Base-by-base conservation (phyloP, 2,113 vertebrate genomes). In the Chitala chitala region DNA sequence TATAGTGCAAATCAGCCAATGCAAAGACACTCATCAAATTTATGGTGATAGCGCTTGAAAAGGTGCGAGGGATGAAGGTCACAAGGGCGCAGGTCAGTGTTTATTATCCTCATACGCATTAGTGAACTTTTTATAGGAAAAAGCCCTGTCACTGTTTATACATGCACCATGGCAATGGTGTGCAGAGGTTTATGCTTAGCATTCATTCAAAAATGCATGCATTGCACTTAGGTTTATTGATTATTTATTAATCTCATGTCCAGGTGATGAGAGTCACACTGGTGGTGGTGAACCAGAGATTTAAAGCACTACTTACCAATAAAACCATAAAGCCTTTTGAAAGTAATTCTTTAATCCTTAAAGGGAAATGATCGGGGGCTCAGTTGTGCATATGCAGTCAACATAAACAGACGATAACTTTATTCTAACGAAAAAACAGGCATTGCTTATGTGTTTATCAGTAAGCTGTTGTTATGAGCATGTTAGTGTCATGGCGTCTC, bases 311-410 rank as follows among this genome's bases (percentile, higher is more conserved):
- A 63, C 59, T 63, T 36, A 29, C 38, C 59, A n/a, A 38, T 38
- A 63, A 29, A 63, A 33, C 33, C 1, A n/a, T n/a, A n/a, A 63
- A 63, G 59, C 59, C 59, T 38, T 36, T 36, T 63, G 58, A 63
- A 17, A 38, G 20, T 63, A 6, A 63, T 63, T 29, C 59, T 63
- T 63, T 63, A 63, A 29, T 63, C 33, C 10, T 20, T 26, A 38
- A n/a, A 63, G 31, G 38, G 59, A 63, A 33, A 63, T 63, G n/a
- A 29, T 63, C 38, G 38, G n/a, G 31, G 38, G 38, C 59, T 36
- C 59, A 63, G 59, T 33, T 63, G 59, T 63, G 38, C 20, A 38
- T 63, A 20, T 63, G 31, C 9, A 63, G 31, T 36, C 51, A 63
- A 63, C 59, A 63, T 36, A 15, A 36, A 20, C 31, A 20, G 33